These are phyloP conservation scores for Drosophila mercatorum DNA, from an alignment of 2,888 invertebrate species.

Conservation along the genomic window DNA sequence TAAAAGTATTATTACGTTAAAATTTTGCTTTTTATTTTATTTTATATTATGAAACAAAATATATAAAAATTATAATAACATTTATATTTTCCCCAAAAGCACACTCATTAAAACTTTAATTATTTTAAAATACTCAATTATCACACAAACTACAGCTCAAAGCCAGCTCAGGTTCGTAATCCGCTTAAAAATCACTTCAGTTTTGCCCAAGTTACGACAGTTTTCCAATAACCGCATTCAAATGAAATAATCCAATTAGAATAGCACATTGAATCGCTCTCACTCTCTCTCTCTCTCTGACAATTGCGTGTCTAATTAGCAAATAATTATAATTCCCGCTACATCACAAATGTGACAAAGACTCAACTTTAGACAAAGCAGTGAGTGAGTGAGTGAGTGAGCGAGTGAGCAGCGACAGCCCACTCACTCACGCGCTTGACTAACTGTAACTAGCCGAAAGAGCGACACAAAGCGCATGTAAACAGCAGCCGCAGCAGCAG, in stretches of 20 bases:
- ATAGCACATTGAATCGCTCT: not conserved
- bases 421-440: slow-evolving; percentile 15
- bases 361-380: slow-evolving; percentile 48
- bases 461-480: slow-evolving; percentile 60
- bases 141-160: not conserved
- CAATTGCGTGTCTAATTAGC: slow-evolving; percentile 54
- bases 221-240: slow-evolving; percentile 1
- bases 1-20: too few relatives aligned
- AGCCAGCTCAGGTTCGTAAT: not conserved
- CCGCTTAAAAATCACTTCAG: not conserved
- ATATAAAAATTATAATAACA: too few relatives aligned
- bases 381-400: not conserved
- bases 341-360: slow-evolving; percentile 45
- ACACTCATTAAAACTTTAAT: not conserved
- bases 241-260: slow-evolving; percentile 6
- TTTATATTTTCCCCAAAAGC: not conserved
- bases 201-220: not conserved
- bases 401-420: not conserved
- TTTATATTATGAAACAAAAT: too few relatives aligned
- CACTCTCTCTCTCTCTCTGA: not conserved
- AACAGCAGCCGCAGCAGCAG: slow-evolving; percentile 51
- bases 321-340: slow-evolving; percentile 51
- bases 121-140: not conserved
- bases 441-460: slow-evolving; percentile 52
- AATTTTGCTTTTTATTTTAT: too few relatives aligned